phyloP scores from a whole-genome alignment of 2,888 invertebrate genomes.

The Andrena flavipes region DNA sequence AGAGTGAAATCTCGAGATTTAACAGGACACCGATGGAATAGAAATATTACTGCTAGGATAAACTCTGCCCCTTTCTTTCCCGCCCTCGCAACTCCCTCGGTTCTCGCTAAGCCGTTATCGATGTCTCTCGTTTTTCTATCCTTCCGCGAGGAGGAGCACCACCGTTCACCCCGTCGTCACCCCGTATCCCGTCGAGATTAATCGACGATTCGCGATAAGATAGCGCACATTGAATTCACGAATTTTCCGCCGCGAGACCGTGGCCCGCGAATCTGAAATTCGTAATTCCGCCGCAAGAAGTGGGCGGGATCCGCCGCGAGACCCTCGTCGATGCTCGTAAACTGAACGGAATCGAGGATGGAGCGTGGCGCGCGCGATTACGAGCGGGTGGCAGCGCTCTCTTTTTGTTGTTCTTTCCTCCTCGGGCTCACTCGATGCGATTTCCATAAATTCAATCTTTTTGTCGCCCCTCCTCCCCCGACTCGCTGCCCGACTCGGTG shows the following conservation, averaged over 20 bases:
- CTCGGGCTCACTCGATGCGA: slow-evolving; percentile 47
- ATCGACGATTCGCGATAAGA: slow-evolving; percentile 57
- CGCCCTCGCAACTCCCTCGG: not conserved
- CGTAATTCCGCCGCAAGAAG: not conserved
- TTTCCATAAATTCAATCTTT: slow-evolving; percentile 72
- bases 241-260: not conserved
- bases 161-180: not conserved
- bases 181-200: slow-evolving; percentile 38
- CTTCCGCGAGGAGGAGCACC: slow-evolving; percentile 28
- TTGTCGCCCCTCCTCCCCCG: slow-evolving; percentile 11
- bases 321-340: slow-evolving; percentile 46
- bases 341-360: slow-evolving; percentile 42
- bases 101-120: slow-evolving; percentile 49
- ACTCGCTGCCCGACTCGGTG: slow-evolving; percentile 19
- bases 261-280: too few species aligned
- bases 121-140: slow-evolving; percentile 43
- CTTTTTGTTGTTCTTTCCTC: slow-evolving; percentile 27
- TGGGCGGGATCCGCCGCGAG: not conserved
- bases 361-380: slow-evolving; percentile 51
- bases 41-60: slow-evolving; percentile 76
- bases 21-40: slow-evolving; percentile 69
- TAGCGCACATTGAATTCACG: slow-evolving; percentile 32
- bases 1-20: slow-evolving; percentile 74
- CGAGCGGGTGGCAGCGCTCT: slow-evolving; percentile 32
- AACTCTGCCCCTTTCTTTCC: slow-evolving; percentile 61